Percentiles rank a stretch among this genome's conserved stretches.
Evolutionary conservation across 2,113 vertebrate species (phyloP).

Genomic region (Malurus alboscapulatus): DNA sequence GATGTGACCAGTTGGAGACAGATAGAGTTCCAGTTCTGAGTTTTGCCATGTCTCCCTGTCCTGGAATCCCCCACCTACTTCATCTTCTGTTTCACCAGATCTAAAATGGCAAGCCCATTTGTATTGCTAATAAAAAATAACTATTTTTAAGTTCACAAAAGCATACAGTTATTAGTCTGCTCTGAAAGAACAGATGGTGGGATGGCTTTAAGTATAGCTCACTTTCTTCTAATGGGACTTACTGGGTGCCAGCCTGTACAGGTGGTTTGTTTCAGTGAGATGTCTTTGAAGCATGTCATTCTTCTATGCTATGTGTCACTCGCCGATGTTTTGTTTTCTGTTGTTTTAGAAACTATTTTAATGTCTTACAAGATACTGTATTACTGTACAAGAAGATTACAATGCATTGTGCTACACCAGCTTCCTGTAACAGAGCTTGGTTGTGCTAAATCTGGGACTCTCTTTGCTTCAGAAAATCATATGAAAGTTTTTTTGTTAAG

Average conservation of each 20-base stretch:
- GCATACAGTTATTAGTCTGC: background rate
- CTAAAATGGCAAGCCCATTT: background rate
- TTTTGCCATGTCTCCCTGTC: background rate
- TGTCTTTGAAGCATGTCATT: background rate
- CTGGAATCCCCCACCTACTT: background rate
- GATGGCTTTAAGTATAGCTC: background rate
- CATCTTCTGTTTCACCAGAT: background rate
- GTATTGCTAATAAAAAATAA: background rate
- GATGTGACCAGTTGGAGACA: background rate
- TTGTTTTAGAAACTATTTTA: background rate
- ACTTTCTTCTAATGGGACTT: background rate
- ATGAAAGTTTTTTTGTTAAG: background rate
- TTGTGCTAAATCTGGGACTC: background rate
- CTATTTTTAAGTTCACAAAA: background rate
- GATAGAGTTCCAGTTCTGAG: background rate
- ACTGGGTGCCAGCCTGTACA: background rate
- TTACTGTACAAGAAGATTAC: background rate
- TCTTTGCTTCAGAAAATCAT: background rate
- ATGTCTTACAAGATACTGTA: background rate
- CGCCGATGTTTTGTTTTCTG: background rate
- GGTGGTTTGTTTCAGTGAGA: background rate
- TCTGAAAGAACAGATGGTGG: background rate
- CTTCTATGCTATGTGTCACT: background rate
- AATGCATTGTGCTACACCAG: background rate
- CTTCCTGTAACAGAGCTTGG: background rate